Percentiles rank a stretch among this genome's conserved stretches.
phyloP scores from a whole-genome alignment of 2,797 vertebrate genomes.

The Pangasius mekongensis region DNA sequence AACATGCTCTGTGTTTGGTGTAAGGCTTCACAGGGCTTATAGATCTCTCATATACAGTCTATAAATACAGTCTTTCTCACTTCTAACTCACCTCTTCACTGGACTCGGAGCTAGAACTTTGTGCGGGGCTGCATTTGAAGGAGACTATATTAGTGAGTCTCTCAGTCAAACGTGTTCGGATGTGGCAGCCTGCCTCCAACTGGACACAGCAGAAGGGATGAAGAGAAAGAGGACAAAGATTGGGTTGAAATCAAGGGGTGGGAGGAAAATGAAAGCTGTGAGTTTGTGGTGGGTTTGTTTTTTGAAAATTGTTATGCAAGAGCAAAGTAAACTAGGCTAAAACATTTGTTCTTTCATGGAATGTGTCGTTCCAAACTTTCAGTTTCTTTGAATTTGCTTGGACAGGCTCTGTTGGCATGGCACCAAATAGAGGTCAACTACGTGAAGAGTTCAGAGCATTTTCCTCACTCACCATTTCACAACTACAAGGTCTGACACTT shows the following conservation, averaged over 20 bases:
- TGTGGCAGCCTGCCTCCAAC: constrained; percentile 60
- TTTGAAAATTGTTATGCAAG: constrained; percentile 10
- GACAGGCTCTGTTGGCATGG: neutral
- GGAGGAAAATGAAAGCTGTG: neutral
- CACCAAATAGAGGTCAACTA: neutral
- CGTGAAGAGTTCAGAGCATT: neutral
- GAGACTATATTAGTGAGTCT: constrained; percentile 51
- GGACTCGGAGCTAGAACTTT: constrained; percentile 68
- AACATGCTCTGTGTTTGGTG: neutral
- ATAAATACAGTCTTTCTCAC: neutral
- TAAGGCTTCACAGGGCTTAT: neutral
- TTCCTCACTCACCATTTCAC: neutral
- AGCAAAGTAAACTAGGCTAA: constrained; percentile 3
- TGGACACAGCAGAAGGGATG: constrained; percentile 30
- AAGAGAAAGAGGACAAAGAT: neutral
- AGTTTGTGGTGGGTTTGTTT: neutral
- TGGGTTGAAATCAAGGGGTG: neutral
- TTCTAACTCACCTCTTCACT: constrained; percentile 67
- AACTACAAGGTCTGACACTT: neutral
- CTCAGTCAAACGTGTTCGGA: constrained; percentile 51
- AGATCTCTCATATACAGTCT: neutral
- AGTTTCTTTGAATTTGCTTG: constrained; percentile 22
- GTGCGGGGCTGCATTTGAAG: constrained; percentile 54
- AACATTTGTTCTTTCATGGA: constrained; percentile 13
- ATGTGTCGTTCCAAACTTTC: constrained; percentile 14